These are phyloP conservation scores for Cryptomyrus ogoouensis DNA, from an alignment of 2,113 vertebrate species.

Conservation along the genomic window DNA sequence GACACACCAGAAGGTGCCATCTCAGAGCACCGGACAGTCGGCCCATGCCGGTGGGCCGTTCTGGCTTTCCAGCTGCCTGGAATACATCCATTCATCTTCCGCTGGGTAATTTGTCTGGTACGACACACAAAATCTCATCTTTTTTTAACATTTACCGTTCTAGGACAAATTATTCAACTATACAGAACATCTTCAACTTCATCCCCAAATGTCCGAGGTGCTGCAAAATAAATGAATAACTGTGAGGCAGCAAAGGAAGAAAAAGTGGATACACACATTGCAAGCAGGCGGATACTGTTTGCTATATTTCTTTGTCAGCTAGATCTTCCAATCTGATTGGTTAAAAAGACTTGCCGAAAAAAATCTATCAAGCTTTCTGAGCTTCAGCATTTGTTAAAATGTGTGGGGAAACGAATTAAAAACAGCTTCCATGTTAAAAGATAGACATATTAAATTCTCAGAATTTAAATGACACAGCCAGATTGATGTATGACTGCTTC, in stretches of 20 bases:
- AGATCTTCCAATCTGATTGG: constrained; percentile 21
- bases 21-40: not conserved
- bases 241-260: not conserved
- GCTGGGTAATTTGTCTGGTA: not conserved
- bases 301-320: constrained; percentile 26
- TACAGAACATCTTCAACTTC: not conserved
- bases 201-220: constrained; percentile 17
- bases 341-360: constrained; percentile 6
- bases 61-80: not conserved
- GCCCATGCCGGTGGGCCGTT: not conserved
- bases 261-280: not conserved
- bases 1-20: not conserved
- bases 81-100: not conserved
- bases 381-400: not conserved
- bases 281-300: not conserved
- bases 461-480: constrained; percentile 1
- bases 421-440: not conserved
- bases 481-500: not conserved
- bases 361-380: constrained; percentile 24
- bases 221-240: constrained; percentile 13
- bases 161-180: constrained; percentile 14
- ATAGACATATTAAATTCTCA: not conserved
- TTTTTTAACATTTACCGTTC: not conserved
- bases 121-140: not conserved
- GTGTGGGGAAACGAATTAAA: not conserved